Base-by-base conservation (phyloP, 2,888 invertebrate species). In the Eupithecia exiguata region DNA sequence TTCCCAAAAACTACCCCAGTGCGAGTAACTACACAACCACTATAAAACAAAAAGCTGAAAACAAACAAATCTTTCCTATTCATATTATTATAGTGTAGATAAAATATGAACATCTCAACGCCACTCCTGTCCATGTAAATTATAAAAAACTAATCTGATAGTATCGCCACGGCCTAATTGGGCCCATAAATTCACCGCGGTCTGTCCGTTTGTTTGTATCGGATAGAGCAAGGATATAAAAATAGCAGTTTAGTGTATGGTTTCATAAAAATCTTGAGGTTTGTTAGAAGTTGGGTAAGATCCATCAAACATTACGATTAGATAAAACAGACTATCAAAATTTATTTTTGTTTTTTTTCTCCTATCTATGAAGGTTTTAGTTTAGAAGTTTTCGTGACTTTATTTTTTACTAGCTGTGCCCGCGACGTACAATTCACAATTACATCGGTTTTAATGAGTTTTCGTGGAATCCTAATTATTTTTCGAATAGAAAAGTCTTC, bases 111-210 rank as follows among this genome's bases (percentile, higher is more conserved):
- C 21, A 16, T 1, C 85, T 88, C 89, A 76, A 87, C 68, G 1
- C 66, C 66, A 67, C 66, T 78, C n/a, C 18, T 83, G 76, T 82
- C 76, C 81, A 35, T 65, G 75, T 71, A 78, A 78, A 79, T 79
- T 77, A 84, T 83, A 82, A 87, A 85, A 88, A 84, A 67, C 75
- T 68, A 83, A 83, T 78, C 83, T 81, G 91, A 92, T 92, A 87
- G 82, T 84, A 92, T 93, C 91, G 82, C 81, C 83, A 83, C 85
- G 84, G 85, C 86, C 93, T 93, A 93, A 93, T 93, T 93, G 92
- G 91, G 83, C 85, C 84, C 89, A 89, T 93, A 93, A 93, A 93
- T 93, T 87, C 84, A 80, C 75, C 66, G 61, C 73, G 58, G 71
- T 58, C 46, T 58, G 72, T 83, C 77, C 81, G 84, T 86, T 82